Conservation (phyloP, 2,888 invertebrate genomes). For the Agrotis ipsilon region DNA sequence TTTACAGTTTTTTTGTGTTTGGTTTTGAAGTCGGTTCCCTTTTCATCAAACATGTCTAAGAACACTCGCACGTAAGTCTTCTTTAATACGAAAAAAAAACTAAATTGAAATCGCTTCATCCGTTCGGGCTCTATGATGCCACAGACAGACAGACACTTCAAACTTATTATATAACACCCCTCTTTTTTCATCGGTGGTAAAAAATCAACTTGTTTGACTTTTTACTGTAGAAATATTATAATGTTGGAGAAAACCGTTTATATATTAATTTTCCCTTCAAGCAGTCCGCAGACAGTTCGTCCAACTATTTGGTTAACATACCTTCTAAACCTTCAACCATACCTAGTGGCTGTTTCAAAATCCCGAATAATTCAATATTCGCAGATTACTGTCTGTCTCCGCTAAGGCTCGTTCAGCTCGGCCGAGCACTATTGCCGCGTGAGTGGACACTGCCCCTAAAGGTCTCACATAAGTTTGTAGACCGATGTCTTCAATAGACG, state of each 20-base stretch:
- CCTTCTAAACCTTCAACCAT: constrained; percentile 2
- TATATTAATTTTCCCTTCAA: not conserved
- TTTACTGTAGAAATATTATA: too few relatives aligned
- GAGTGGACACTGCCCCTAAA: constrained; percentile 28
- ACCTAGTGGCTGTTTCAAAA: constrained; percentile 28
- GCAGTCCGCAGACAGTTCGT: too few relatives aligned
- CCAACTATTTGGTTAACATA: constrained; percentile 11
- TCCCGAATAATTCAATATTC: constrained; percentile 28
- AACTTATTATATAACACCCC: too few relatives aligned
- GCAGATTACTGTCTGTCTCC: constrained; percentile 9
- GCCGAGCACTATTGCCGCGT: constrained; percentile 19
- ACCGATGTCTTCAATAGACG: constrained; percentile 21
- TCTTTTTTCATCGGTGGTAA: too few relatives aligned
- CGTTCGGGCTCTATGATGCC: too few relatives aligned
- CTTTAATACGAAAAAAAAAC: too few relatives aligned
- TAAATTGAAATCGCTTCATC: too few relatives aligned
- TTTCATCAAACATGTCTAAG: too few relatives aligned
- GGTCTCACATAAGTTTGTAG: constrained; percentile 6
- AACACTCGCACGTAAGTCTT: too few relatives aligned
- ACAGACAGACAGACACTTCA: too few relatives aligned
- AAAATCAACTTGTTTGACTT: not conserved
- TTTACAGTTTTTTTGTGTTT: too few relatives aligned
- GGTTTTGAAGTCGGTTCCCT: too few relatives aligned
- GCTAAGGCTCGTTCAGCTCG: constrained; percentile 13
- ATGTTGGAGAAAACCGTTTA: not conserved